These are phyloP conservation scores for Hypomecis atomaria DNA, from an alignment of 2,888 invertebrate species.

Conservation along the genomic window DNA sequence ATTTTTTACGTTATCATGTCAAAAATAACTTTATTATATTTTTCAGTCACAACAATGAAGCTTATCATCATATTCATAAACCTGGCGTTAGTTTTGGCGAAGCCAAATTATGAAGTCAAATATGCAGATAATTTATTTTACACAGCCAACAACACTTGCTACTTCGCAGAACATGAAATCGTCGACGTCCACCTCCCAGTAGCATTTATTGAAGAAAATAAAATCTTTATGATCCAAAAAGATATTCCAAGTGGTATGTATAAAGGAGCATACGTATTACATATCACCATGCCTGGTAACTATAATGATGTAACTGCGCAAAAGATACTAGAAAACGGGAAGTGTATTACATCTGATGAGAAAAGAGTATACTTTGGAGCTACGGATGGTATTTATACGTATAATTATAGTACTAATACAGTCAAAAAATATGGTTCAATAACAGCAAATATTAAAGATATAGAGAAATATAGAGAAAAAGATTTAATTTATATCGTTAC, in stretches of 20 bases:
- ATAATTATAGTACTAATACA: background rate
- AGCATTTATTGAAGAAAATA: background rate
- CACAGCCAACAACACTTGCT: slow-evolving; percentile 2
- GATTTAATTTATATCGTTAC: slow-evolving; percentile 15
- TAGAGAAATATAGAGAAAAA: background rate
- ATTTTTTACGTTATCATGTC: too few relatives aligned
- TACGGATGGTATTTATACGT: slow-evolving; percentile 2
- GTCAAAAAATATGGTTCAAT: slow-evolving; percentile 7
- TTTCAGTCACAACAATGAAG: background rate
- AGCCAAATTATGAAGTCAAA: background rate
- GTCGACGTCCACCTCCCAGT: background rate
- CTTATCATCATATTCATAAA: background rate
- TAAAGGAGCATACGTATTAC: slow-evolving; percentile 3
- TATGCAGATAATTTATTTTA: background rate
- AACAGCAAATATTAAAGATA: slow-evolving; percentile 9
- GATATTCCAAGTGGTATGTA: background rate
- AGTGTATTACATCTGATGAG: slow-evolving; percentile 4
- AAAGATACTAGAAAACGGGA: slow-evolving; percentile 1
- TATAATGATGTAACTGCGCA: background rate
- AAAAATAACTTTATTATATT: background rate
- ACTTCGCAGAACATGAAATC: slow-evolving; percentile 6
- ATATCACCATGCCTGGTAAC: background rate
- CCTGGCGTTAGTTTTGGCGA: background rate
- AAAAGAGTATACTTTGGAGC: slow-evolving; percentile 4
- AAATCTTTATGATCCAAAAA: slow-evolving; percentile 2